Conservation (phyloP, 2,113 vertebrate species). For the Gymnarchus niloticus region DNA sequence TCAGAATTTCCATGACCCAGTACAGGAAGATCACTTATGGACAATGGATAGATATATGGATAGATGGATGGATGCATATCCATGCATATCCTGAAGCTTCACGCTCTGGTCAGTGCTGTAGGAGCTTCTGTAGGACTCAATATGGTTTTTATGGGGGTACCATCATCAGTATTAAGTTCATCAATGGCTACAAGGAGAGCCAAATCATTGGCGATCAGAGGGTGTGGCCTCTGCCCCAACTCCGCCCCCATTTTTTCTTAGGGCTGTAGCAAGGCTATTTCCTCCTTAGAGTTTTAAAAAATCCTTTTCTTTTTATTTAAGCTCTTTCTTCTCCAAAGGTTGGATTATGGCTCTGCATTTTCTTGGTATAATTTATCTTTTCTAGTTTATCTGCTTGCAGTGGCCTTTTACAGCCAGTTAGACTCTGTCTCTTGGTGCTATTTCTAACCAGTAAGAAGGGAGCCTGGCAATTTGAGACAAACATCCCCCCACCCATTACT, state of each 20-base stretch:
- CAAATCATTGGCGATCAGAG: not conserved
- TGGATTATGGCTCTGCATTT: not conserved
- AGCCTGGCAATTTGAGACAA: not conserved
- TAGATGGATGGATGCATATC: too few species aligned
- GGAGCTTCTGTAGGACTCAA: not conserved
- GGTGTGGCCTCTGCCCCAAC: not conserved
- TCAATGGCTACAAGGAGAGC: not conserved
- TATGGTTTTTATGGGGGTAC: not conserved
- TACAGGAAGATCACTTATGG: not conserved
- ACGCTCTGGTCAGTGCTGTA: too few species aligned
- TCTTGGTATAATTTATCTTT: too few species aligned
- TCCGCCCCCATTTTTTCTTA: not conserved
- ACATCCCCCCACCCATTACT: constrained; percentile 36
- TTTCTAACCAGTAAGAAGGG: constrained; percentile 56
- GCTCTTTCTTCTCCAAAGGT: not conserved
- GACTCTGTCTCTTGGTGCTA: constrained; percentile 48
- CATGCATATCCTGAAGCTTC: too few species aligned
- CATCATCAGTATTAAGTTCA: not conserved
- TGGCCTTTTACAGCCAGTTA: constrained; percentile 46
- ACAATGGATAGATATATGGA: not conserved
- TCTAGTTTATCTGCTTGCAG: not conserved
- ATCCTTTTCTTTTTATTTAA: not conserved
- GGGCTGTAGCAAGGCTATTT: not conserved
- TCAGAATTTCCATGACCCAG: not conserved
- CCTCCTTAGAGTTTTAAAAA: not conserved